Conservation (phyloP, 1,140 invertebrate species). For the Penaeus chinensis region DNA sequence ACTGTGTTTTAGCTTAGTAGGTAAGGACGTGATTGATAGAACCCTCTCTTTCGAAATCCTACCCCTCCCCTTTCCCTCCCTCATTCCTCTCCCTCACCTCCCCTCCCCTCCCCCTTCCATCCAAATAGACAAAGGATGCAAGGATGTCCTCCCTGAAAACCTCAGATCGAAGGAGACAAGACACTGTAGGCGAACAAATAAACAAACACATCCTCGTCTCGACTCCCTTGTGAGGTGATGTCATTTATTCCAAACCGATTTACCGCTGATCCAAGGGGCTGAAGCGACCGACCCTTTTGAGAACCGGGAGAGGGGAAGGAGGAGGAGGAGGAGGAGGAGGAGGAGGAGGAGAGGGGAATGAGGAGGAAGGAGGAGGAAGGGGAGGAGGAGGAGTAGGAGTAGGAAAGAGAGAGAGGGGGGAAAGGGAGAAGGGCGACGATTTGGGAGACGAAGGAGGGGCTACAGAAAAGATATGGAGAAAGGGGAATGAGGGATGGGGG, state of each 20-base stretch:
- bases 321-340: not conserved
- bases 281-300: slow-evolving; percentile 46
- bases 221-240: slow-evolving; percentile 43
- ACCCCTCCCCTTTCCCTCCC: not conserved
- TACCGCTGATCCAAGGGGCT: slow-evolving; percentile 52
- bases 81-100: not conserved
- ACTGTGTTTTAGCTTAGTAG: too few relatives aligned
- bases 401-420: not conserved
- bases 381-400: not conserved
- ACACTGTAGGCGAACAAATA: slow-evolving; percentile 11
- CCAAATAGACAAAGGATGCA: not conserved
- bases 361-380: not conserved
- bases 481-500: not conserved
- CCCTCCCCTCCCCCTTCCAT: too few relatives aligned
- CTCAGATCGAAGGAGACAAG: too few relatives aligned
- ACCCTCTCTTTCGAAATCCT: too few relatives aligned
- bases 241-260: slow-evolving; percentile 62
- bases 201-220: not conserved
- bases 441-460: not conserved
- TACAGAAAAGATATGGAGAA: not conserved
- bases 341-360: not conserved
- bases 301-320: not conserved
- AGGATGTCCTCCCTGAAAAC: too few relatives aligned
- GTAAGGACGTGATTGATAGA: too few relatives aligned
- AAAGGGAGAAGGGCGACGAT: not conserved